These are phyloP conservation scores for Brachionus angularis DNA, from an alignment of 1,140 invertebrate species.

Conservation along the genomic window DNA sequence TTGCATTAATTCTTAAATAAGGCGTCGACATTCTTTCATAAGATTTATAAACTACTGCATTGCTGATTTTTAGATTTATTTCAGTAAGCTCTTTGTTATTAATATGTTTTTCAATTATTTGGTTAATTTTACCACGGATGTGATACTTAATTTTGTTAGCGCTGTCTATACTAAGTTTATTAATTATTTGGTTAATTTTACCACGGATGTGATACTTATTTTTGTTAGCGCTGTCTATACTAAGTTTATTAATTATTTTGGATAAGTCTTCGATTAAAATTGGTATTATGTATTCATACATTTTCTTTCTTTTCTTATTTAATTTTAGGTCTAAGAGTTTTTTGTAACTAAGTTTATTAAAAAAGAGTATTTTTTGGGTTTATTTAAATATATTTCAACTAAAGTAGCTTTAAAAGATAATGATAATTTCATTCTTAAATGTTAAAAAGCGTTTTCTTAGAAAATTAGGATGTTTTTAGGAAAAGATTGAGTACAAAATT, in stretches of 20 bases:
- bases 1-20: not conserved
- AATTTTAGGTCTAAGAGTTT: too few species aligned
- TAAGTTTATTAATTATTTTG: not conserved
- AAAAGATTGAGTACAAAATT: too few species aligned
- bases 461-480: too few species aligned
- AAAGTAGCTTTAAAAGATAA: too few species aligned
- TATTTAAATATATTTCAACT: too few species aligned
- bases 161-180: not conserved
- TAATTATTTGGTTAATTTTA: not conserved
- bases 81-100: not conserved
- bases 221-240: not conserved
- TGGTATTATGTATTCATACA: not conserved
- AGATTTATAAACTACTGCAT: not conserved
- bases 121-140: not conserved
- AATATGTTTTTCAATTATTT: not conserved
- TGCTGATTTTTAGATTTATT: not conserved
- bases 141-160: not conserved
- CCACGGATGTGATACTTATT: not conserved
- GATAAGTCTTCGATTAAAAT: not conserved
- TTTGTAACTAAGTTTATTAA: too few species aligned
- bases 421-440: too few species aligned
- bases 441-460: too few species aligned
- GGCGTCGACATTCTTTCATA: not conserved
- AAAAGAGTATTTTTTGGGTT: too few species aligned
- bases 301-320: too few species aligned